Conservation (phyloP, 2,888 invertebrate species). For the Philhelius pedissequus region DNA sequence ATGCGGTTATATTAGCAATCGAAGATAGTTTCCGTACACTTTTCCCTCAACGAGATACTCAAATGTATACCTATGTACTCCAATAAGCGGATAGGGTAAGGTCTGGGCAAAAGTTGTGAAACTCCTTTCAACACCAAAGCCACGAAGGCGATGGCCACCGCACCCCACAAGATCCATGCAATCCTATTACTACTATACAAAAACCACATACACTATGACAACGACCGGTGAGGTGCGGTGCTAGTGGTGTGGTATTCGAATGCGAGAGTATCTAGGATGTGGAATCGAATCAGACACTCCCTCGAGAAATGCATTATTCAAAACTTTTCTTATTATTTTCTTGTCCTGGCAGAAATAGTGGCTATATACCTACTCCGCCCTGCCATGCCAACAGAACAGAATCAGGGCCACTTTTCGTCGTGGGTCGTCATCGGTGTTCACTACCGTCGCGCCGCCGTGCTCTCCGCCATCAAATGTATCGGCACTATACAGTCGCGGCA, state of each 20-base stretch:
- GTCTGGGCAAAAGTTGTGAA: constrained; percentile 12
- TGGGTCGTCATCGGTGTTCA: neutral
- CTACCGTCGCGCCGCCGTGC: neutral
- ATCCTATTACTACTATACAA: constrained; percentile 30
- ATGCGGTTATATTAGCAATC: constrained; percentile 37
- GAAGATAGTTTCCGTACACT: constrained; percentile 27
- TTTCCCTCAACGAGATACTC: neutral
- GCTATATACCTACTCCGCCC: constrained; percentile 6
- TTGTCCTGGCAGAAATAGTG: constrained; percentile 23
- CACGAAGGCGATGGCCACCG: neutral
- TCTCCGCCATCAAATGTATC: neutral
- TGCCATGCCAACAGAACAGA: neutral
- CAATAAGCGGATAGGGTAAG: neutral
- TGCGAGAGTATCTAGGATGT: constrained; percentile 2
- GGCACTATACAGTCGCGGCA: neutral
- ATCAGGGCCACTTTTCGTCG: neutral
- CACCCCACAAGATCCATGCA: constrained; percentile 23
- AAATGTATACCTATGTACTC: constrained; percentile 1
- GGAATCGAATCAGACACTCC: constrained; percentile 61
- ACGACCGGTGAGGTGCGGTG: too few relatives aligned
- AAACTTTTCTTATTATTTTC: constrained; percentile 68
- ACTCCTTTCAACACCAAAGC: neutral
- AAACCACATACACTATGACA: neutral
- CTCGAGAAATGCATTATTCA: constrained; percentile 67
- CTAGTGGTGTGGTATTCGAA: neutral